Conservation (phyloP, 2,797 vertebrate genomes). For the Micrastur ruficollis region DNA sequence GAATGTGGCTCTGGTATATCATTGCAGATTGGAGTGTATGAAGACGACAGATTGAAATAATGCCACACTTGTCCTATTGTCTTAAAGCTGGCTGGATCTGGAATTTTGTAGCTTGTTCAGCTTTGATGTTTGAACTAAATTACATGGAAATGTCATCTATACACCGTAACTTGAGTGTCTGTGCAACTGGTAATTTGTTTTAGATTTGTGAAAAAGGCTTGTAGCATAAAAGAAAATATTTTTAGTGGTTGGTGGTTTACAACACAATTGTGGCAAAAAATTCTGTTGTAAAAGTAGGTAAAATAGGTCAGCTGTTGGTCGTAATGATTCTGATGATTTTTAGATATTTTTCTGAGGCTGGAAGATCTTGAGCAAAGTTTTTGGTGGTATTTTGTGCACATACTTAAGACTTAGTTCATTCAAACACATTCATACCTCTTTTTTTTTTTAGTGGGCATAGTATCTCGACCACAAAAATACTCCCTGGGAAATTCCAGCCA, state of each 20-base stretch:
- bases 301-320: background rate
- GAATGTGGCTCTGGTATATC: constrained; percentile 36
- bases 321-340: background rate
- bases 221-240: background rate
- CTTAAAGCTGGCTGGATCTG: background rate
- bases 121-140: constrained; percentile 15
- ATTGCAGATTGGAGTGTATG: background rate
- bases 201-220: background rate
- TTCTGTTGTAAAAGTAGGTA: background rate
- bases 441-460: background rate
- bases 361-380: background rate
- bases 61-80: background rate
- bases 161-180: background rate
- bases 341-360: background rate
- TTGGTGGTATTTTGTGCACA: background rate
- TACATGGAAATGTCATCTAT: background rate
- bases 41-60: constrained; percentile 31
- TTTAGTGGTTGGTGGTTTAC: background rate
- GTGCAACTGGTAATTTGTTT: background rate
- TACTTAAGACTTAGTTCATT: background rate
- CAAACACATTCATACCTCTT: background rate
- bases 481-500: background rate
- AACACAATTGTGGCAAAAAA: background rate
- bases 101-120: background rate
- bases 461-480: background rate